These are phyloP conservation scores for Lepas anatifera DNA, from an alignment of 2,888 invertebrate genomes.

Conservation along the genomic window DNA sequence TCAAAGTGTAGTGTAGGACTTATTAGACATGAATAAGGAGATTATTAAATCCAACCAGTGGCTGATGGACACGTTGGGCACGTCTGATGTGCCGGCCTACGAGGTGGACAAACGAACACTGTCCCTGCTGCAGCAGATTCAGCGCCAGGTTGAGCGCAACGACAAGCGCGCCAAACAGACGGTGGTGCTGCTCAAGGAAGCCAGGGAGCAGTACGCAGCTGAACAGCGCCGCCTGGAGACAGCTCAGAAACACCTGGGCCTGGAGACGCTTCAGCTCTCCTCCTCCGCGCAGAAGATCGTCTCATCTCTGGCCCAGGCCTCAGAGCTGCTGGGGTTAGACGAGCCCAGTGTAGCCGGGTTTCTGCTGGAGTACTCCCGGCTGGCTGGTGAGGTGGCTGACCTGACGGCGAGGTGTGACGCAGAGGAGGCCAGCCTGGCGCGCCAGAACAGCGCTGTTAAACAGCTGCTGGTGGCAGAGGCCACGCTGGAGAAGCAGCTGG, in stretches of 20 bases:
- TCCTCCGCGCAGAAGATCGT: neutral
- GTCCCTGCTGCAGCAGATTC: neutral
- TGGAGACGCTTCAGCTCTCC: neutral
- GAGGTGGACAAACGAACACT: neutral
- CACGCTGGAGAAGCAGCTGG: neutral
- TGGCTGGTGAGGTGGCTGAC: neutral
- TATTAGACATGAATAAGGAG: neutral
- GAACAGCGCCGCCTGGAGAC: neutral
- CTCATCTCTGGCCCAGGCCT: neutral
- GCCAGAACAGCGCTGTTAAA: neutral
- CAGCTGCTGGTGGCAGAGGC: slow-evolving; percentile 4
- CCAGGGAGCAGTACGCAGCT: neutral
- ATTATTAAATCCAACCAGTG: neutral
- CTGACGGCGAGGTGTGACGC: neutral
- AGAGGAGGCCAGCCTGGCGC: neutral
- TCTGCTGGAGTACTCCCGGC: neutral
- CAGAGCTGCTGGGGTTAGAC: neutral
- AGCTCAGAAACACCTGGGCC: neutral
- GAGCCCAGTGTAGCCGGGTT: neutral
- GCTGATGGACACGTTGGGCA: neutral
- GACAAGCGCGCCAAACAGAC: neutral
- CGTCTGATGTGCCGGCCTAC: neutral
- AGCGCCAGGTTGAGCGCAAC: neutral
- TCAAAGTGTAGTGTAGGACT: too few species aligned
- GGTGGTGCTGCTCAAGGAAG: neutral